Evolutionary conservation across 2,797 vertebrate genomes (phyloP), one percentile per base, ranked within the genome.

Genomic region (Orestias chungarensis): DNA sequence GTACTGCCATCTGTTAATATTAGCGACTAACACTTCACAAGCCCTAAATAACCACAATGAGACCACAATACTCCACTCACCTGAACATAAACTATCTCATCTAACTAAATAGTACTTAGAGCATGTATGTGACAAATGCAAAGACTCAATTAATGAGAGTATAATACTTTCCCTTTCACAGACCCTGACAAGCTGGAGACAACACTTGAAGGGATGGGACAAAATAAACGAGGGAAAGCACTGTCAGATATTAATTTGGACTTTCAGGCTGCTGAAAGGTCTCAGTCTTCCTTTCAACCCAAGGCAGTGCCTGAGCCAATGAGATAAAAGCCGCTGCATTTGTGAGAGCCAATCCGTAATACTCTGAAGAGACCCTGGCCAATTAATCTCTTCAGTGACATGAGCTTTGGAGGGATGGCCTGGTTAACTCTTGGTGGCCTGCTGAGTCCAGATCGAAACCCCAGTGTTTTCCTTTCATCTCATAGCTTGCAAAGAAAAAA

Each of bases 341-440:
- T 68, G 65, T 67, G 54, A 84, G 83, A 91, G 87, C 85, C 92
- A 94, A 93, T 93, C 91, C 82, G 78, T 77, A 84, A 87, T 87
- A 73, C 86, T 86, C 87, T 88, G 83, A 91, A 86, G 85, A 90
- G 73, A 86, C 76, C 62, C 67, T 49, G 74, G 81, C 82, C 88
- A 91, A 93, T 93, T 91, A 90, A 93, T 93, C 91, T 92, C 83
- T 87, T 84, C 87, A 74, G 88, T 93, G 93, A 92, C 91, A 93
- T 80, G 82, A 91, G 90, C 85, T 87, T 92, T 78, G 77, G 88
- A 87, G 86, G 83, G 79, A 89, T 82, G 84, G 88, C 87, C 82
- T 82, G 79, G 81, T 91, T 91, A 89, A 90, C 88, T 91, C 89
- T 76, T 88, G 85, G 79, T 89, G 85, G 85, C 87, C 46, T 82